These are phyloP conservation scores for Folsomia manolachei DNA, from an alignment of 2,888 invertebrate genomes.

Conservation along the genomic window DNA sequence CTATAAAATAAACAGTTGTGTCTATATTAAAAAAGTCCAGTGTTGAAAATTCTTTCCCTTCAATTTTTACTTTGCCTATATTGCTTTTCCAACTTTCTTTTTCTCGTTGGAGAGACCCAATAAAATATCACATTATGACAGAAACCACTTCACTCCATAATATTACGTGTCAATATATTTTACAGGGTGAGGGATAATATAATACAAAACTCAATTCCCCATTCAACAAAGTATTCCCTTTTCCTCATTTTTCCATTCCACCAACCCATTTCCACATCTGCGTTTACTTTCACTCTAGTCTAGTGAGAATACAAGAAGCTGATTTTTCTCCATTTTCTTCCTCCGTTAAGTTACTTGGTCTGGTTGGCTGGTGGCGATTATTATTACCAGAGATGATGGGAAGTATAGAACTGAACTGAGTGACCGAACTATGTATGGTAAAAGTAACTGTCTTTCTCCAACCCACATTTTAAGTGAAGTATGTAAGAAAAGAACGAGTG, in stretches of 20 bases:
- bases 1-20: neutral
- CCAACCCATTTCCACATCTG: neutral
- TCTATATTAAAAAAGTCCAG: constrained; percentile 1
- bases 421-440: too few species aligned
- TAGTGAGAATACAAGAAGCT: neutral
- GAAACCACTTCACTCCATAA: neutral
- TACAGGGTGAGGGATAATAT: neutral
- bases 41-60: neutral
- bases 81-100: too few species aligned
- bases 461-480: neutral
- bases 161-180: constrained; percentile 5
- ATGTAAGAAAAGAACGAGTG: too few species aligned
- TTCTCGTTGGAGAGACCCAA: neutral
- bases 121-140: neutral
- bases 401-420: neutral
- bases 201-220: constrained; percentile 9
- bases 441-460: too few species aligned
- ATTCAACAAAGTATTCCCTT: neutral
- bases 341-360: neutral
- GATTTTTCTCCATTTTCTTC: neutral
- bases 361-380: neutral
- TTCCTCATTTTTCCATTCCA: neutral
- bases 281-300: neutral
- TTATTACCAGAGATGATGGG: neutral
- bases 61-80: too few species aligned